Evolutionary conservation across 2,797 vertebrate genomes (phyloP), one percentile per base, ranked within the genome.

Genomic region (Netta rufina): DNA sequence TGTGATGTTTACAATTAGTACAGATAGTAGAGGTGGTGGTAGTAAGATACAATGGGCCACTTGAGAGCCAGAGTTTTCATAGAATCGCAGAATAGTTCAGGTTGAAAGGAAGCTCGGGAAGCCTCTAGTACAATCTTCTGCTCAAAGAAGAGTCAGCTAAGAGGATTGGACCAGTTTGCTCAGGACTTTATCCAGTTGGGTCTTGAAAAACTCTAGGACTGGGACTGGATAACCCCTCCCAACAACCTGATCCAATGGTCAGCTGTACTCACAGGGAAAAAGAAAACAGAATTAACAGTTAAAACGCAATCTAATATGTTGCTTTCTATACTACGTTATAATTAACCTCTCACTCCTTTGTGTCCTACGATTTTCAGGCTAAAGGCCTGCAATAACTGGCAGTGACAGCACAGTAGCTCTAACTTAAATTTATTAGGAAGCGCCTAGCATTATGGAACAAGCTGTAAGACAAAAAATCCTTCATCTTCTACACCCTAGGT

Each of bases 41-140:
- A 38, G 2, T 5, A 6, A 30, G 36, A 32, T 14, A 24, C 32
- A 4, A 1, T 0, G 33, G 60, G 38, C 22, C 38, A 22, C 11
- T 1, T 1, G 2, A 33, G 49, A 83, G 65, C 11, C 41, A 27
- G 2, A 13, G 43, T 2, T 39, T 38, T 8, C 76, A 71, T 0
- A 43, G 71, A 72, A 39, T 14, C 28, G 19, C 28, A 30, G 18
- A 81, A 25, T 1, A 28, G 47, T 3, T 36, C 2, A 4, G 8
- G 8, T 1, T 47, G 71, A 54, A 47, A 78, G 62, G 30, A 84
- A 30, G 9, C 14, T 41, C 12, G 2, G 30, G 28, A 90, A 51
- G 5, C 13, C 32, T 47, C 41, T 13, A 21, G 51, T 20, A 45
- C 9, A 16, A 4, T 3, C 64, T 69, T 51, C 54, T 49, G 43